Evolutionary conservation across 1,140 invertebrate genomes (phyloP).

Genomic region (Thalassaphorura encarpata): DNA sequence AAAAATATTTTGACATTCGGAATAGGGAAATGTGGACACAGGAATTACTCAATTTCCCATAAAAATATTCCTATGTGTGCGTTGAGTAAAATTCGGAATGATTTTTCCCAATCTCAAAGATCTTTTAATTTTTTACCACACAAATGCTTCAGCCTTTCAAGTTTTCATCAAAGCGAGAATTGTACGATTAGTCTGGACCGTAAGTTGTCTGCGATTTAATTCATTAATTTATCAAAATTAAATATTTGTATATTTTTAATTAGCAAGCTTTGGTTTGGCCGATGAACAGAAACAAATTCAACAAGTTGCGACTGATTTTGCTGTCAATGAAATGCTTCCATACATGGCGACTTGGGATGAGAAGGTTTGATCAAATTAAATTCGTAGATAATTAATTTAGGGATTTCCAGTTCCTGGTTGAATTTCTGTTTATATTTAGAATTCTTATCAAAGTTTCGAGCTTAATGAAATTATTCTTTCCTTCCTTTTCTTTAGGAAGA

Average conservation of each 20-base stretch:
- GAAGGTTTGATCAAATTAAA: conserved; percentile 44
- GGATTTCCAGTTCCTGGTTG: background rate
- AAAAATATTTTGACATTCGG: too few relatives aligned
- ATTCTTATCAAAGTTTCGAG: too few relatives aligned
- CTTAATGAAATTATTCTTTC: background rate
- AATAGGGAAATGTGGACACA: too few relatives aligned
- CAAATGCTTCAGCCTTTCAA: too few relatives aligned
- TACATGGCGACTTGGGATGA: conserved; percentile 52
- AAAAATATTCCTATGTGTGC: too few relatives aligned
- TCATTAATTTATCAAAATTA: too few relatives aligned
- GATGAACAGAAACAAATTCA: conserved; percentile 50
- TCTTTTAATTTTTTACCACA: too few relatives aligned
- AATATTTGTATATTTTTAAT: conserved; percentile 7
- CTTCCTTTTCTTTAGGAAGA: conserved; percentile 34
- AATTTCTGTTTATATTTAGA: background rate
- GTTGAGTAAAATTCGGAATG: too few relatives aligned
- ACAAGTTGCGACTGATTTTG: conserved; percentile 47
- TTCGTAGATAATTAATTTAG: conserved; percentile 12
- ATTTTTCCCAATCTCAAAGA: too few relatives aligned
- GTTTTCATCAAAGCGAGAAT: too few relatives aligned
- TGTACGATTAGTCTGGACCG: background rate
- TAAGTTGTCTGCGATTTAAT: too few relatives aligned
- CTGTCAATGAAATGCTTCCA: conserved; percentile 49
- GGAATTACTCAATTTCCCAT: too few relatives aligned
- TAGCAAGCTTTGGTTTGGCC: conserved; percentile 42